phyloP scores from a whole-genome alignment of 2,888 invertebrate species.

The Cheilosia scutellata region DNA sequence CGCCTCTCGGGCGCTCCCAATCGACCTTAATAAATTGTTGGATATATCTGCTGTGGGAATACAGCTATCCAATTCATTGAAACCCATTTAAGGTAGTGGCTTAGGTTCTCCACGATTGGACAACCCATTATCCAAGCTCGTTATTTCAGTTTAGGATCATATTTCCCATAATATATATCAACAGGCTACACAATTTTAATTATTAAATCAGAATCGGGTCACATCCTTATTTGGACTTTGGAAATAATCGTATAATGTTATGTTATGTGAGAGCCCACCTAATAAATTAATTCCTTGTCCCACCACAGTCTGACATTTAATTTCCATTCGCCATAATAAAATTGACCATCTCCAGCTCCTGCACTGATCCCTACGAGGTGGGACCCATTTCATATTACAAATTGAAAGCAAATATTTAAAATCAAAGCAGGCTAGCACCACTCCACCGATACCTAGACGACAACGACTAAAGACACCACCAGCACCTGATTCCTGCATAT shows the following conservation, averaged over 20 bases:
- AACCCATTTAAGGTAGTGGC: background rate
- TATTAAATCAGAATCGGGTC: background rate
- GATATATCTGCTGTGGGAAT: background rate
- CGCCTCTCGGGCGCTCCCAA: no score
- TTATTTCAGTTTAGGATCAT: background rate
- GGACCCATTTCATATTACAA: slow-evolving; percentile 71
- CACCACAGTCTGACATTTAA: slow-evolving; percentile 67
- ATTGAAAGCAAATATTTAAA: slow-evolving; percentile 76
- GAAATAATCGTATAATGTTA: slow-evolving; percentile 11
- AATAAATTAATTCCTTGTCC: slow-evolving; percentile 9
- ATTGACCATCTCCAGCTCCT: slow-evolving; percentile 13
- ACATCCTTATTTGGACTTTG: slow-evolving; percentile 13
- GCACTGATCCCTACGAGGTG: slow-evolving; percentile 3
- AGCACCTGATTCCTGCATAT: slow-evolving; percentile 26
- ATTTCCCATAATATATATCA: background rate
- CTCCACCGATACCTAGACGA: slow-evolving; percentile 2
- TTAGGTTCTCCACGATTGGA: background rate
- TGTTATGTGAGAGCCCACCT: background rate
- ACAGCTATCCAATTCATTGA: background rate
- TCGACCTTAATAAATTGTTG: no score
- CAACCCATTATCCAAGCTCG: background rate
- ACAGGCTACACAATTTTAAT: background rate
- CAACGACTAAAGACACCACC: slow-evolving; percentile 7
- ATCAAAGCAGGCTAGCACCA: slow-evolving; percentile 68
- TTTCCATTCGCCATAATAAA: slow-evolving; percentile 67